phyloP scores from a whole-genome alignment of 1,140 invertebrate species.

The Drosophila pseudoobscura region DNA sequence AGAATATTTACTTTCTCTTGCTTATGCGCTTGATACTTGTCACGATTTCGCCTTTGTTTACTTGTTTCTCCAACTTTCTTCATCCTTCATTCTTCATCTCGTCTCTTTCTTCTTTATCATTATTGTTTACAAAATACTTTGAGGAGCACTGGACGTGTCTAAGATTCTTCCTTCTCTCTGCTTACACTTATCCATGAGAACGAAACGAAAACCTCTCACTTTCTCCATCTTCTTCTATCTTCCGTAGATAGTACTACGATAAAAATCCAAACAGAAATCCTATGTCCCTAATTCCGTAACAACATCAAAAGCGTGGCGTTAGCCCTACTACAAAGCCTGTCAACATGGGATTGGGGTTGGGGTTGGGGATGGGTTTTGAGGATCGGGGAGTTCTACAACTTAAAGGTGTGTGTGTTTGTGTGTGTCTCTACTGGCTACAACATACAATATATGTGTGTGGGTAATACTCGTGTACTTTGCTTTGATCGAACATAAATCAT shows the following conservation, averaged over 20 bases:
- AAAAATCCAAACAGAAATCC: not conserved
- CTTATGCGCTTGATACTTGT: slow-evolving; percentile 34
- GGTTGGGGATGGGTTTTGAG: not conserved
- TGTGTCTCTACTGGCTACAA: slow-evolving; percentile 15
- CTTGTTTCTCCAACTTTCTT: not conserved
- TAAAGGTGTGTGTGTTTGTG: slow-evolving; percentile 18
- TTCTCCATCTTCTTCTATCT: not conserved
- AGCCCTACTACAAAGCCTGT: slow-evolving; percentile 34
- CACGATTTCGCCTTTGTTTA: slow-evolving; percentile 19
- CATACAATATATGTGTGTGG: not conserved
- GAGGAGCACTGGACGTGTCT: slow-evolving; percentile 82
- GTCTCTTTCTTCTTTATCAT: slow-evolving; percentile 53
- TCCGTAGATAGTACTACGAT: too few species aligned
- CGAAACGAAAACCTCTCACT: slow-evolving; percentile 17
- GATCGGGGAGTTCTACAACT: slow-evolving; percentile 55
- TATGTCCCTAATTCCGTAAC: slow-evolving; percentile 3
- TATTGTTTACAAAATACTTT: slow-evolving; percentile 83
- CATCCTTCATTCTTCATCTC: too few species aligned
- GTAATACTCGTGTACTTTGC: not conserved
- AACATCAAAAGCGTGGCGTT: slow-evolving; percentile 38
- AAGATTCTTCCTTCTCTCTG: slow-evolving; percentile 58
- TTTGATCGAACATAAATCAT: not conserved
- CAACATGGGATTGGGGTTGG: slow-evolving; percentile 6
- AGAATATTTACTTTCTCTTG: slow-evolving; percentile 37
- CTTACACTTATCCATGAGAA: slow-evolving; percentile 66